Base-by-base conservation (phyloP, 1,140 invertebrate genomes). In the Venustaconcha ellipsiformis region DNA sequence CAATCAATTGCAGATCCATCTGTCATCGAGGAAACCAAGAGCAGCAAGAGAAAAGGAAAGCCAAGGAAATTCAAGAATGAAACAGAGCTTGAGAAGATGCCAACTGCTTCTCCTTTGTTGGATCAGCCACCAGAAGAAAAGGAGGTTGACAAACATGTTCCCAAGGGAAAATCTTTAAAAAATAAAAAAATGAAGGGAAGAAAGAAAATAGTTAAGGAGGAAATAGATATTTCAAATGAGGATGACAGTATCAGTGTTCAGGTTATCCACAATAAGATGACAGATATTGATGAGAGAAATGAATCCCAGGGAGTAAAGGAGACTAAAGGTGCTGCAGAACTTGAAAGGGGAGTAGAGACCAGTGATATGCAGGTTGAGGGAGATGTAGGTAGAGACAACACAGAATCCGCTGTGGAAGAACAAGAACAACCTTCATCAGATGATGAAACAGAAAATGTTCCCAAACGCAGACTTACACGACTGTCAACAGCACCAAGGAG, bases 301-400 rank as follows among this genome's bases (percentile, higher is more conserved):
- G 37, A 48, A 11, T 48, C 8, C 11, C 37, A 11, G 11, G 37
- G 37, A 48, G 4, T 48, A 6, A 11, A 48, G 37, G 37, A 48
- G 37, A 48, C 37, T 48, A 48, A 48, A 48, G 37, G 37, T 48
- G 37, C 5, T 48, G 37, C 37, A 48, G 37, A 48, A 48, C 37
- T 48, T 48, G 37, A 48, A 48, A 11, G 37, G 37, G 37, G 6
- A 48, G 37, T 6, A 6, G 37, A 48, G 37, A 48, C 37, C 37
- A 48, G 37, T 48, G 6, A 48, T 48, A 48, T 48, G 11, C 37
- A 82, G 77, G 89, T 79, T 83, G 70, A 57, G 69, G 74, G 72
- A 65, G 26, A 37, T 59, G 78, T 62, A n/a, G 58, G 57, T 14
- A 57, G 48, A 67, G 67, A 78, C 26, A 63, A 68, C 14, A 60